These are phyloP conservation scores for Pelodytes ibericus DNA, from an alignment of 2,797 vertebrate species.

Conservation along the genomic window DNA sequence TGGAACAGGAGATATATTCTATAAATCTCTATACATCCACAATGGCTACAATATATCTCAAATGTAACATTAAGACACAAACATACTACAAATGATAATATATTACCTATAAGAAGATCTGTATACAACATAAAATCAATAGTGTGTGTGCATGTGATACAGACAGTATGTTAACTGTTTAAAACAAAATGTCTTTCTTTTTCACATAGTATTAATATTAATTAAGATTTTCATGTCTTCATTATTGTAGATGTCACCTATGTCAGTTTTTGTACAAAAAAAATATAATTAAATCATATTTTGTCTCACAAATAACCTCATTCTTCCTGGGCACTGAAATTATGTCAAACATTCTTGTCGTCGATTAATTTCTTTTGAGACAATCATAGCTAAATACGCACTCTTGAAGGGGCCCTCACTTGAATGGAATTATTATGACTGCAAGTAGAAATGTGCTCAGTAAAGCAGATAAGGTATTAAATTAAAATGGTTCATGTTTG, in stretches of 20 bases:
- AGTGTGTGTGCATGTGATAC: too few relatives aligned
- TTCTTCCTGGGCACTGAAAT: not conserved
- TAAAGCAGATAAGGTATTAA: not conserved
- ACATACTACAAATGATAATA: too few relatives aligned
- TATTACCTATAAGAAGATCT: too few relatives aligned
- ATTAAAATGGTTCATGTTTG: constrained; percentile 2
- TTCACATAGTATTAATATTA: not conserved
- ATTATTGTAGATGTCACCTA: not conserved
- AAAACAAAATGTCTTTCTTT: too few relatives aligned
- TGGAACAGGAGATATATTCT: too few relatives aligned
- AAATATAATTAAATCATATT: not conserved
- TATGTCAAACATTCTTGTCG: not conserved
- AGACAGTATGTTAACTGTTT: too few relatives aligned
- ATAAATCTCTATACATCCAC: too few relatives aligned
- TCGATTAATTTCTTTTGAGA: not conserved
- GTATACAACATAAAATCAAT: too few relatives aligned
- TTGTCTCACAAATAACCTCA: not conserved
- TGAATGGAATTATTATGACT: not conserved
- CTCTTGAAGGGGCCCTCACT: not conserved
- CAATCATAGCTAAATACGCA: not conserved
- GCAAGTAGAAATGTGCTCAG: not conserved
- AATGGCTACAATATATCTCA: too few relatives aligned
- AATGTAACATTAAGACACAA: too few relatives aligned
- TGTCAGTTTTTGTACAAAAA: not conserved
- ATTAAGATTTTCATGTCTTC: not conserved